Evolutionary conservation across 1,140 invertebrate genomes (phyloP).

Genomic region (Drosophila albomicans): DNA sequence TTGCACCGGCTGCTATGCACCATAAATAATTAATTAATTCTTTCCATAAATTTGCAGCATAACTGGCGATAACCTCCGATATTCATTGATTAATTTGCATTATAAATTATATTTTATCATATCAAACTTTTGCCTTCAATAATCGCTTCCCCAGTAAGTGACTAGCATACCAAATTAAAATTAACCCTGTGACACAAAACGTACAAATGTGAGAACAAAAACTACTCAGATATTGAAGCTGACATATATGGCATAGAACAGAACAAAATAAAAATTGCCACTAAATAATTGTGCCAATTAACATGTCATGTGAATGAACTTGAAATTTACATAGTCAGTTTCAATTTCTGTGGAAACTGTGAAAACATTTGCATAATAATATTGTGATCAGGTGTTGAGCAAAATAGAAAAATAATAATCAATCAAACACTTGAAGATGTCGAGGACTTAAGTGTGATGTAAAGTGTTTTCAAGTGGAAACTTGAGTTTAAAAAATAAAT

Average conservation of each 20-base stretch:
- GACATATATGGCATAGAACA: slow-evolving; percentile 19
- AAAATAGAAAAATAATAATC: neutral
- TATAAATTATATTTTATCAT: slow-evolving; percentile 14
- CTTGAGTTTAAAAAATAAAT: neutral
- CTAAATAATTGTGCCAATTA: slow-evolving; percentile 60
- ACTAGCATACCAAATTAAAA: slow-evolving; percentile 34
- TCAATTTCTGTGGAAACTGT: slow-evolving; percentile 19
- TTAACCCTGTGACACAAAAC: slow-evolving; percentile 14
- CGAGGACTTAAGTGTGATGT: no score
- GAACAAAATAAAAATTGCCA: neutral
- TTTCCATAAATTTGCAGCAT: neutral
- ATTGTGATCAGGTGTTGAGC: neutral
- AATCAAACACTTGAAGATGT: neutral
- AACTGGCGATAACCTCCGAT: neutral
- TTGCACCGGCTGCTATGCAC: neutral
- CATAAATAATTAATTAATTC: neutral
- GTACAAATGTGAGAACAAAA: neutral
- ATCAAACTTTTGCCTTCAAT: slow-evolving; percentile 18
- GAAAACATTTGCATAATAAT: slow-evolving; percentile 52
- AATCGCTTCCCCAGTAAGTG: slow-evolving; percentile 19
- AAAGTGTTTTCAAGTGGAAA: no score
- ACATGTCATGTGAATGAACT: slow-evolving; percentile 60
- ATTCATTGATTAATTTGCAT: slow-evolving; percentile 18
- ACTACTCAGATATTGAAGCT: slow-evolving; percentile 9
- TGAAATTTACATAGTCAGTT: slow-evolving; percentile 60